Evolutionary conservation across 37 sponge, comb jelly and placozoan species (phyloP), one percentile per base, ranked within the genome.

Genomic region (Oopsacas minuta): DNA sequence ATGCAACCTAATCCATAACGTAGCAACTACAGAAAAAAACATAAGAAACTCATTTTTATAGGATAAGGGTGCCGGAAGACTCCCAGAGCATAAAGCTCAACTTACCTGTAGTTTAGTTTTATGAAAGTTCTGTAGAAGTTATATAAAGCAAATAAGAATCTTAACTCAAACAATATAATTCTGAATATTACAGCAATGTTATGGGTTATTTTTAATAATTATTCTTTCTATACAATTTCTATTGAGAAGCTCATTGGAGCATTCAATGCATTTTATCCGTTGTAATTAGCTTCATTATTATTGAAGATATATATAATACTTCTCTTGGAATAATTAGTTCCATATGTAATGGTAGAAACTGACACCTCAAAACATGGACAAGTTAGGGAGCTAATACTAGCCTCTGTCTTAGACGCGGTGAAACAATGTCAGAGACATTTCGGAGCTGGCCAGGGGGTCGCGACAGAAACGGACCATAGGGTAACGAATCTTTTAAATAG

Each of bases 381-480:
- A 34, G 75, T 61, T 25, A 10, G 75, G 1, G 28, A 61, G 22
- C 75, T 61, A 3, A 25, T 61, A 34, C 75, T 61, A 12, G 75
- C 75, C 75, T 61, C 75, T 3, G 75, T 61, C 17, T 34, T 61
- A 34, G 75, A 61, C 75, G 22, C 75, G 32, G 75, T 61, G 17
- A 61, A 61, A n/a, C 75, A 61, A 34, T 61, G 75, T 61, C 75
- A 61, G 75, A 3, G 75, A 34, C 22, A 61, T 34, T 61, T 61
- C 75, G 75, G 75, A 32, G 75, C 75, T 5, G 75, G 75, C 28
- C 75, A 61, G 75, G 75, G 75, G 28, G 75, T 61, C 3, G 75
- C 75, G 5, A 61, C 75, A 7, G 75, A 61, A 5, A 3, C 17
- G 28, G 75, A 61, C 75, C 75, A 10, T 34, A 61, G 75, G 30